Conservation (phyloP, 2,888 invertebrate genomes). For the Anoncus sp. region DNA sequence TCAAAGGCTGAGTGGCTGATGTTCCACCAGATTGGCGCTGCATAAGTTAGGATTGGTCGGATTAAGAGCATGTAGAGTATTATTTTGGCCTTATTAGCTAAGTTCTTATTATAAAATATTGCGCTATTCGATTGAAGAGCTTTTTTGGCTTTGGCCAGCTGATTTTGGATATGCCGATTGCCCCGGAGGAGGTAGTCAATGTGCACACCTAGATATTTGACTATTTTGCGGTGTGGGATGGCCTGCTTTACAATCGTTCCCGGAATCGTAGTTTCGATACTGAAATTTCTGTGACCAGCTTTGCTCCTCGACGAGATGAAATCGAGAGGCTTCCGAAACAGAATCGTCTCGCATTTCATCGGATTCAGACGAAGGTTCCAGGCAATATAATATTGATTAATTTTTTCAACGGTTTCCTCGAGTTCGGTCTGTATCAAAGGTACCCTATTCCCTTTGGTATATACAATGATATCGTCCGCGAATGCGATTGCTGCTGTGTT, state of each 20-base stretch:
- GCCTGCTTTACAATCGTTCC: not conserved
- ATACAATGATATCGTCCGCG: conserved; percentile 31
- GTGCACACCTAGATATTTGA: conserved; percentile 42
- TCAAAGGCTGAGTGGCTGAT: conserved; percentile 34
- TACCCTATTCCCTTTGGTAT: not conserved
- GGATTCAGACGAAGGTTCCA: conserved; percentile 50
- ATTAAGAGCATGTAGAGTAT: conserved; percentile 33
- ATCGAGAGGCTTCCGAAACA: conserved; percentile 45
- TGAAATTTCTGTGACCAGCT: conserved; percentile 29
- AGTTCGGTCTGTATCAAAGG: not conserved
- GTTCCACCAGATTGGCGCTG: conserved; percentile 37
- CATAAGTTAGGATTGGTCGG: conserved; percentile 14
- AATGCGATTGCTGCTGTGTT: not conserved
- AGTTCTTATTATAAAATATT: conserved; percentile 15
- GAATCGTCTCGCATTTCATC: conserved; percentile 53
- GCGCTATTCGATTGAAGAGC: not conserved
- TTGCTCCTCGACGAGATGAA: not conserved
- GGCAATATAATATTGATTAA: conserved; percentile 23
- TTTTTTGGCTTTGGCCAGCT: conserved; percentile 29
- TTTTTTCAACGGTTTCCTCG: conserved; percentile 18
- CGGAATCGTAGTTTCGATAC: conserved; percentile 14
- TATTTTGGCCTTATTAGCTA: not conserved
- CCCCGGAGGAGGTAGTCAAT: conserved; percentile 35
- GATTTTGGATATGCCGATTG: conserved; percentile 11
- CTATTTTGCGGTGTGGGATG: conserved; percentile 12